Conservation (phyloP, 2,797 vertebrate genomes). For the Pseudochirops cupreus region DNA sequence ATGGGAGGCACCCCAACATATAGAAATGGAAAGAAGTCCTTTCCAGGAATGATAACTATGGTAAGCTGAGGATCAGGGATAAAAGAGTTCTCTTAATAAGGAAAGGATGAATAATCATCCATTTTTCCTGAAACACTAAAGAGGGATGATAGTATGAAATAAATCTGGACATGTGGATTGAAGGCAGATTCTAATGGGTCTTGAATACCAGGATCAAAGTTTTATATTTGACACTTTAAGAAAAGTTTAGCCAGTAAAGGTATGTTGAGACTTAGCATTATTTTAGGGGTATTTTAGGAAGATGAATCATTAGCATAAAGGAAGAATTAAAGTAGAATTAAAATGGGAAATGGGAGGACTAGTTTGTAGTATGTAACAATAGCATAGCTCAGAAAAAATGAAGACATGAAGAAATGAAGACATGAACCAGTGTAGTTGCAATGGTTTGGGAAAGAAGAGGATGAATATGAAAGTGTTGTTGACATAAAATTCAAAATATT, state of each 20-base stretch:
- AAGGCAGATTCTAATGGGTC: no score
- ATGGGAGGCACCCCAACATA: no score
- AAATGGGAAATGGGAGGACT: neutral
- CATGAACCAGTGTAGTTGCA: neutral
- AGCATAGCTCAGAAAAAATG: neutral
- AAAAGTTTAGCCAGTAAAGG: neutral
- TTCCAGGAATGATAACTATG: no score
- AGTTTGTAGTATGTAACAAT: neutral
- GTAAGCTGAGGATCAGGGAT: no score
- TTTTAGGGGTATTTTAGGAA: neutral
- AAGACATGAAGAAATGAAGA: neutral
- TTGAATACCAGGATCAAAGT: no score
- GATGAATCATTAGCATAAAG: neutral
- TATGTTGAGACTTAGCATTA: neutral
- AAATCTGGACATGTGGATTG: no score
- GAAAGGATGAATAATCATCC: no score
- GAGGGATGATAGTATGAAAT: no score
- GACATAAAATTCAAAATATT: neutral
- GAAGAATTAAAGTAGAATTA: neutral
- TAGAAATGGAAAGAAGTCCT: no score
- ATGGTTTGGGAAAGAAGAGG: neutral
- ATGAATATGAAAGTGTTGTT: neutral
- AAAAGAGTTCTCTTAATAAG: no score
- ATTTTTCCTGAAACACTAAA: no score
- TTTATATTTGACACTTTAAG: neutral